phyloP scores from a whole-genome alignment of 2,797 vertebrate genomes.

The Lacerta agilis region DNA sequence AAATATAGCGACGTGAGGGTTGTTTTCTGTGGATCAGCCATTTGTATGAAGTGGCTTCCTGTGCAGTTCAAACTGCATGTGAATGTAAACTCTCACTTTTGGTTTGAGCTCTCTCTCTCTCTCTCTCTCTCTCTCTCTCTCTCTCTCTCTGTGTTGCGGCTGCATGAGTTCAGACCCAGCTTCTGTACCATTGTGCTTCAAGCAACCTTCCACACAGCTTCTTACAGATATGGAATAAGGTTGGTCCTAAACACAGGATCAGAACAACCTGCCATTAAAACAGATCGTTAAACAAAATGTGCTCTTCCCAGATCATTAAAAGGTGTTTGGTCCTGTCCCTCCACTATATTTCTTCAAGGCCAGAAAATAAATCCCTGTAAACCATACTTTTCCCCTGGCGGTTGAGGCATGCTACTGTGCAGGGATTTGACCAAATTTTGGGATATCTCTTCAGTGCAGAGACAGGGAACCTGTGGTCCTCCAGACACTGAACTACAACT shows the following conservation, averaged over 20 bases:
- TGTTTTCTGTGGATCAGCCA: not conserved
- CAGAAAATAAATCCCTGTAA: not conserved
- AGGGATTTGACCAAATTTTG: no score
- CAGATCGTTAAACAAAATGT: not conserved
- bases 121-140: not conserved
- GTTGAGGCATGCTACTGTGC: not conserved
- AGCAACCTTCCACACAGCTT: not conserved
- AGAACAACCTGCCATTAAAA: slow-evolving; percentile 7
- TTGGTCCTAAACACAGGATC: not conserved
- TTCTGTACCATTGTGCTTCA: not conserved
- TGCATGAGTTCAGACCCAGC: not conserved
- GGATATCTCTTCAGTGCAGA: no score
- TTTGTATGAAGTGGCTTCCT: not conserved
- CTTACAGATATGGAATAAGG: not conserved
- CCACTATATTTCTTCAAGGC: not conserved
- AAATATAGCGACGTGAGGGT: no score
- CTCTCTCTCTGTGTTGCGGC: not conserved
- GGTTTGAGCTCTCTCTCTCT: not conserved
- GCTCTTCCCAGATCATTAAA: not conserved
- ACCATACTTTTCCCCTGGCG: not conserved
- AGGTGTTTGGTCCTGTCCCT: not conserved
- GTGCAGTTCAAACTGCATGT: not conserved
- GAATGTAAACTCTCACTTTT: not conserved
- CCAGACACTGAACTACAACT: no score
- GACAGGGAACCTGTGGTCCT: no score